Conservation (phyloP, 1,140 invertebrate genomes). For the Sminthurides bifidus region DNA sequence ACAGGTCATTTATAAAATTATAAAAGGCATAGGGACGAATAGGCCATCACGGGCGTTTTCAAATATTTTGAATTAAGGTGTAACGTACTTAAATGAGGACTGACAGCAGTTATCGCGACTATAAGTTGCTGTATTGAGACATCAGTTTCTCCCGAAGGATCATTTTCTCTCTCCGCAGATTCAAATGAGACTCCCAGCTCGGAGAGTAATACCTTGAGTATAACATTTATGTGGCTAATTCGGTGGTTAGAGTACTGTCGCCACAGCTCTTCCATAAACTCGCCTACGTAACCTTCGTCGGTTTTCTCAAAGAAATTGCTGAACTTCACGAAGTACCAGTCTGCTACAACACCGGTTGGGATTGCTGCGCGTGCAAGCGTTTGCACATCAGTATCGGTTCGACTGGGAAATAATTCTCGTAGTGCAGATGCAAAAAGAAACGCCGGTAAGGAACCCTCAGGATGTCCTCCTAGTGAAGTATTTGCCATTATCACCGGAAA, state of each 20-base stretch:
- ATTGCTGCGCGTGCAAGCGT: neutral
- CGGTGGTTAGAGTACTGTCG: slow-evolving; percentile 13
- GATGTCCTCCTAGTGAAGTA: neutral
- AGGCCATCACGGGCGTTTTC: neutral
- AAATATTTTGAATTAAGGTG: neutral
- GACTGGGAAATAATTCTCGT: slow-evolving; percentile 1
- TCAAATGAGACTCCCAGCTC: slow-evolving; percentile 8
- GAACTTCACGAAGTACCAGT: slow-evolving; percentile 8
- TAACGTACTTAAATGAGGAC: slow-evolving; percentile 13
- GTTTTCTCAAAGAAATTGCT: slow-evolving; percentile 12
- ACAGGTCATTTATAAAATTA: no score
- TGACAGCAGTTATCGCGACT: neutral
- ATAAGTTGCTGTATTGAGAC: slow-evolving; percentile 13
- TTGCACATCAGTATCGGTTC: slow-evolving; percentile 9
- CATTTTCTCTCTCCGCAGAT: slow-evolving; percentile 13
- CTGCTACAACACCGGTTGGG: slow-evolving; percentile 6
- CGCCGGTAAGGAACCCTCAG: neutral
- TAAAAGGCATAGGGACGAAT: neutral
- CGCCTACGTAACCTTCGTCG: slow-evolving; percentile 14
- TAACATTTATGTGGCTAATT: slow-evolving; percentile 7
- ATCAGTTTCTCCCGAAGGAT: slow-evolving; percentile 16
- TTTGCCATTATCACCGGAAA: no score
- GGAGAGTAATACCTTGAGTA: slow-evolving; percentile 2
- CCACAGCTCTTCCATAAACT: slow-evolving; percentile 11
- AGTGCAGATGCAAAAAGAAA: slow-evolving; percentile 1